A percentile compares a stretch with the other conserved stretches of the same genome.
Evolutionary conservation across 2,888 invertebrate species (phyloP).

Genomic region (Tholera decimalis): DNA sequence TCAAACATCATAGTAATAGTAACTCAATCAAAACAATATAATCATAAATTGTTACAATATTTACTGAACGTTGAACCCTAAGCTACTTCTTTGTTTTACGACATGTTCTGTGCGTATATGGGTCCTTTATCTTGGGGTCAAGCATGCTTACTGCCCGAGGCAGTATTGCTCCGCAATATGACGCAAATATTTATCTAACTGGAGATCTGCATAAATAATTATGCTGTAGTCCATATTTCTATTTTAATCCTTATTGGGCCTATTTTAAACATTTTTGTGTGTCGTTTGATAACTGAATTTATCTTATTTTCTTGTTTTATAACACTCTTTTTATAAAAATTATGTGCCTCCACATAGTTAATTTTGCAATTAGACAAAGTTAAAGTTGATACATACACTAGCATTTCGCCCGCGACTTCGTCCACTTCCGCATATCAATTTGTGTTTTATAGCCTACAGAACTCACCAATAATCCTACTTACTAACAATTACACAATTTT

Average conservation of each 20-base stretch:
- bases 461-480: no score
- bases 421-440: no score
- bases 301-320: no score
- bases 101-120: slow-evolving; percentile 32
- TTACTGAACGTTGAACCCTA: slow-evolving; percentile 50
- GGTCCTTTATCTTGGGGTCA: slow-evolving; percentile 62
- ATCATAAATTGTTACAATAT: slow-evolving; percentile 42
- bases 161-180: slow-evolving; percentile 42
- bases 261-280: slow-evolving; percentile 21
- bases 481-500: no score
- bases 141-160: slow-evolving; percentile 41
- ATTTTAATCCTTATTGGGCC: slow-evolving; percentile 34
- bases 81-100: slow-evolving; percentile 36
- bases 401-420: no score
- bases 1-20: slow-evolving; percentile 22
- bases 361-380: no score
- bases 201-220: slow-evolving; percentile 39
- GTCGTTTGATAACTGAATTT: slow-evolving; percentile 21
- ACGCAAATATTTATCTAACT: slow-evolving; percentile 59
- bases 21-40: slow-evolving; percentile 36
- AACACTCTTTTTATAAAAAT: no score
- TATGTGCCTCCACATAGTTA: no score
- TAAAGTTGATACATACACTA: no score
- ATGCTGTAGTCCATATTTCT: slow-evolving; percentile 28
- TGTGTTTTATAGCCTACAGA: no score